These are phyloP conservation scores for Raja brachyura DNA, from an alignment of 2,113 vertebrate species.

Conservation along the genomic window DNA sequence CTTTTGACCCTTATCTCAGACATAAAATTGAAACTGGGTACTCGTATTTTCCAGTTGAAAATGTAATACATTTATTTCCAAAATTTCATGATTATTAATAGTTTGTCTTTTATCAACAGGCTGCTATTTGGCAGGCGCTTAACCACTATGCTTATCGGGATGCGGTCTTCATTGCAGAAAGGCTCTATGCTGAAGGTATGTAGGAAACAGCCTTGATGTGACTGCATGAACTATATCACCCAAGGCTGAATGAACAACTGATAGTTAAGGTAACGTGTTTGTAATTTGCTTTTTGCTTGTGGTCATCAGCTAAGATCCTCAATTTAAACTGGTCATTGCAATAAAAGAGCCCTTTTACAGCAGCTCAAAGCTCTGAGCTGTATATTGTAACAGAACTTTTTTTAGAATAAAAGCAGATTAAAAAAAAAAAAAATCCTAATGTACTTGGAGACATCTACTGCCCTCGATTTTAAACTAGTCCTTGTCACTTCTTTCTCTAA, in stretches of 20 bases:
- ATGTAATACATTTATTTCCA: not conserved
- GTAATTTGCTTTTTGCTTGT: not conserved
- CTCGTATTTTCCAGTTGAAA: not conserved
- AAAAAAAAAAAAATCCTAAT: too few relatives aligned
- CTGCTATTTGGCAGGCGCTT: conserved; percentile 87
- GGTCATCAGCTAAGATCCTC: too few relatives aligned
- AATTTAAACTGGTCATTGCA: not conserved
- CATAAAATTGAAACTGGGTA: not conserved
- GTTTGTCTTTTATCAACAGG: conserved; percentile 55
- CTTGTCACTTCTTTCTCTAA: too few relatives aligned
- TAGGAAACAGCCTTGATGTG: not conserved
- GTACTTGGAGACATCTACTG: too few relatives aligned
- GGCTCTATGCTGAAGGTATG: conserved; percentile 82
- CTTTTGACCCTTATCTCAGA: not conserved
- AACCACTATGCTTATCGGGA: conserved; percentile 85
- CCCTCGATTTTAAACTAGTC: too few relatives aligned
- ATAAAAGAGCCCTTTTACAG: not conserved
- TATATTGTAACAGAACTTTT: not conserved
- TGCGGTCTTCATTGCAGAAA: conserved; percentile 80
- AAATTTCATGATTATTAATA: not conserved
- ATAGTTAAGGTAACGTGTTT: not conserved
- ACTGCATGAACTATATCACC: not conserved
- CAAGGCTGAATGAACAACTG: not conserved
- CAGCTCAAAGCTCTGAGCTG: not conserved
- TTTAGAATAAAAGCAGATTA: too few relatives aligned